Evolutionary conservation across 1,140 invertebrate species (phyloP).

Genomic region (Ericerus pela): DNA sequence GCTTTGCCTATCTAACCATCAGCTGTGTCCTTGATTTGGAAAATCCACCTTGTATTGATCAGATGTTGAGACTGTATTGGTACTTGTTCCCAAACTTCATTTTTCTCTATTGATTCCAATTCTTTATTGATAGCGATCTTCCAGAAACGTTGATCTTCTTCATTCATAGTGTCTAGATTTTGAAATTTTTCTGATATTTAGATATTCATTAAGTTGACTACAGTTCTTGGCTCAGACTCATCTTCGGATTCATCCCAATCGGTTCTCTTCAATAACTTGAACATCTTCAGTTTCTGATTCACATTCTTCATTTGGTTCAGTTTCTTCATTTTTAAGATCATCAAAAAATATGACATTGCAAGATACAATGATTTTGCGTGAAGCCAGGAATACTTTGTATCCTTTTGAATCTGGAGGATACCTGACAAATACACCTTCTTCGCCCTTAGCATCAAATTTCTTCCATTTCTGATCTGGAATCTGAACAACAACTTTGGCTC

Average conservation of each 20-base stretch:
- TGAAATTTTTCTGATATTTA: constrained; percentile 18
- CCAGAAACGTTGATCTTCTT: constrained; percentile 16
- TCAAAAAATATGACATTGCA: constrained; percentile 14
- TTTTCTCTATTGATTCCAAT: constrained; percentile 16
- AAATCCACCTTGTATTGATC: constrained; percentile 22
- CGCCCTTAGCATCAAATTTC: constrained; percentile 26
- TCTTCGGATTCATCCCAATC: neutral
- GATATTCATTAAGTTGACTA: no score
- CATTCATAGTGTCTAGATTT: constrained; percentile 20
- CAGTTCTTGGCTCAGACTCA: neutral
- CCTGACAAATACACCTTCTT: constrained; percentile 19
- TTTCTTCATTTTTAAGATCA: neutral
- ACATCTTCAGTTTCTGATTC: neutral
- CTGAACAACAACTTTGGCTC: constrained; percentile 28
- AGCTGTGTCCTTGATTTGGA: neutral
- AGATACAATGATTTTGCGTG: constrained; percentile 20
- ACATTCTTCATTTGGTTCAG: neutral
- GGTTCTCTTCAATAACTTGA: no score
- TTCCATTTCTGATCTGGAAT: constrained; percentile 25
- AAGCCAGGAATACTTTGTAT: constrained; percentile 21
- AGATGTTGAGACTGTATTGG: neutral
- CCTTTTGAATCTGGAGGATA: constrained; percentile 23
- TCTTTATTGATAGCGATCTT: constrained; percentile 17
- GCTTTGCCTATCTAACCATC: constrained; percentile 18
- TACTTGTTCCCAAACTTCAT: constrained; percentile 13